These are phyloP conservation scores for Vidua macroura DNA, from an alignment of 2,113 vertebrate species.

Conservation along the genomic window DNA sequence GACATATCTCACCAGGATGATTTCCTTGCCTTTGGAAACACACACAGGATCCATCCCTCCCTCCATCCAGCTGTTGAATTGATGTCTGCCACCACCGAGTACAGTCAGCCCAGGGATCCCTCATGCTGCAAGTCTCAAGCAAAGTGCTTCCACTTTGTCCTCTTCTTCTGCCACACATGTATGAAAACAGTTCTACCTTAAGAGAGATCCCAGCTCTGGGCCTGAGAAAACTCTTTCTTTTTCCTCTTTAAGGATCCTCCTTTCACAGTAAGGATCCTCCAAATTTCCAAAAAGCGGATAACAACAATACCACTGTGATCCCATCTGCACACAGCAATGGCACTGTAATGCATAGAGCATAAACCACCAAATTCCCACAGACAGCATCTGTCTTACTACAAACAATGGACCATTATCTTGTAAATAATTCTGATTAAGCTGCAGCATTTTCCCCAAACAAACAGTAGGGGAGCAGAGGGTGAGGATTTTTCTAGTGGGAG, in stretches of 20 bases:
- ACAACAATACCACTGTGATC: conserved; percentile 69
- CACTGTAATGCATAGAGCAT: conserved; percentile 71
- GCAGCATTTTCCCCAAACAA: conserved; percentile 74
- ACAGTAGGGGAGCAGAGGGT: conserved; percentile 53
- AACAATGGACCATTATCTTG: conserved; percentile 85
- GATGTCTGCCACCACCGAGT: not conserved
- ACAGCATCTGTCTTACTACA: conserved; percentile 82
- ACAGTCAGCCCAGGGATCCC: not conserved
- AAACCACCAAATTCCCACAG: conserved; percentile 82
- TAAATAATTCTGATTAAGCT: conserved; percentile 86
- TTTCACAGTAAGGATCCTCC: conserved; percentile 52
- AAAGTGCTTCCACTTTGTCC: not conserved
- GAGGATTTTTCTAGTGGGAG: conserved; percentile 57
- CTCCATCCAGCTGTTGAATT: not conserved
- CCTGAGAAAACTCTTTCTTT: not conserved
- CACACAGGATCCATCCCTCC: not conserved
- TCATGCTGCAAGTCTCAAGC: not conserved
- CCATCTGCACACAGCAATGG: conserved; percentile 76
- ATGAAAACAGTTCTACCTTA: not conserved
- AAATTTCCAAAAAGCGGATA: conserved; percentile 64
- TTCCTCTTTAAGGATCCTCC: conserved; percentile 21
- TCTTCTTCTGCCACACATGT: not conserved
- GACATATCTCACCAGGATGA: not conserved
- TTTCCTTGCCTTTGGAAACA: not conserved
- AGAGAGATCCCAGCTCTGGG: conserved; percentile 1